Base-by-base conservation (phyloP, 2,888 invertebrate genomes). In the Agrotis exclamationis region DNA sequence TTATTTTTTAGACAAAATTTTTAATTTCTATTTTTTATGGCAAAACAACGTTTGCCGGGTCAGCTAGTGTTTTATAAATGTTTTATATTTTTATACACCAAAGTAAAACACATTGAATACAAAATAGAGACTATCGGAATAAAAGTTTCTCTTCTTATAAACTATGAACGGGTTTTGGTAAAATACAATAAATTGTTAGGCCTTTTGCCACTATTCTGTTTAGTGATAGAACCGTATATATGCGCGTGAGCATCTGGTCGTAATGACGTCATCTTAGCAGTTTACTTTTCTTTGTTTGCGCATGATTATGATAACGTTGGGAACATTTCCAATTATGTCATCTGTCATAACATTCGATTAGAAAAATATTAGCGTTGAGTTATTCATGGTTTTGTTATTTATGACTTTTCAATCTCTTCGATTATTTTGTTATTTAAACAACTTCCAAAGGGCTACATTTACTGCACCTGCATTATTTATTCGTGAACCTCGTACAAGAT, bases 251-350 rank as follows among this genome's bases (percentile, higher is more conserved):
- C 85, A 85, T 85, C 77, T 85, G 86, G 74, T 67, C 11, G 14
- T 39, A 18, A 67, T 88, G 85, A 86, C 86, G 87, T 86, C 82
- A 83, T 74, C 69, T 63, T 24, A 44, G 16, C 53, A 74, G 84
- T 87, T 87, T 84, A 80, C 80, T 84, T 83, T 80, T 83, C 76
- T 80, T 80, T 80, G 84, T 82, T 81, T 76, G 53, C 62, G 74
- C 64, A 78, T 50, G 64, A 65, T 63, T 64, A 63, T 28, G 79
- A 84, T 84, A 85, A 71, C 28, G 60, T 74, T 75, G 80, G 80
- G 72, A 80, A 71, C 70, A 76, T 75, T 79, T 76, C 76, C 76
- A 84, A 65, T 75, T 79, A 70, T 85, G 82, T 78, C 80, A 85
- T 76, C 74, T 84, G 82, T 80, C 74, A 82, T 76, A 82, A 82